Evolutionary conservation across 2,113 vertebrate species (phyloP).

Genomic region (Phylloscopus trochiloides): DNA sequence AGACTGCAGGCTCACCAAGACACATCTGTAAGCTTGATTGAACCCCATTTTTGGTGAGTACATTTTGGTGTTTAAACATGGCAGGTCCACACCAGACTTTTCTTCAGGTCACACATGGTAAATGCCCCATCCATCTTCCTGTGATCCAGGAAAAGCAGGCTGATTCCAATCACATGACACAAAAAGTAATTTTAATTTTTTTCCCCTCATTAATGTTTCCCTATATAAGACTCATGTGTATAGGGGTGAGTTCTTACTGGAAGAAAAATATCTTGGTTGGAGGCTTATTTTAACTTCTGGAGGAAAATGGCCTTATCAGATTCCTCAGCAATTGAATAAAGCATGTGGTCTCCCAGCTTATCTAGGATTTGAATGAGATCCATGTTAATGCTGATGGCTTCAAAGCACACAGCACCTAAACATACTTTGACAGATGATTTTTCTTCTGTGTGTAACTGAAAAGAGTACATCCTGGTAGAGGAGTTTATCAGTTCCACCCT

Average conservation of each 20-base stretch:
- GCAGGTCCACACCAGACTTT: neutral
- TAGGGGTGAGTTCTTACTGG: neutral
- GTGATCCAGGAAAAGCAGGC: neutral
- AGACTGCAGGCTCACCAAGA: neutral
- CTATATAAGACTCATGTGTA: neutral
- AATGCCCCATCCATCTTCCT: neutral
- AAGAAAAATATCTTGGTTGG: neutral
- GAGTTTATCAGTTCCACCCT: neutral
- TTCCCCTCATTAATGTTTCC: fast-evolving
- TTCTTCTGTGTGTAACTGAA: neutral
- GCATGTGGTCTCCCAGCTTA: neutral
- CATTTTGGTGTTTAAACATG: neutral
- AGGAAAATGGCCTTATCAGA: neutral
- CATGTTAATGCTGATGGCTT: neutral
- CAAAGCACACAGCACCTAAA: neutral
- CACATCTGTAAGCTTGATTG: neutral
- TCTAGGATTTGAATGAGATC: neutral
- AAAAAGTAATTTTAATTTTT: neutral
- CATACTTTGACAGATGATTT: neutral
- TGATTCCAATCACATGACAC: neutral
- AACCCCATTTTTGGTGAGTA: neutral
- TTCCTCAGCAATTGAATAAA: neutral
- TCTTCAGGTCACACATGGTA: neutral
- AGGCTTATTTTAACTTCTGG: neutral
- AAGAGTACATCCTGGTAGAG: neutral